phyloP scores from a whole-genome alignment of 2,888 invertebrate genomes.

The Corbicula japonica region DNA sequence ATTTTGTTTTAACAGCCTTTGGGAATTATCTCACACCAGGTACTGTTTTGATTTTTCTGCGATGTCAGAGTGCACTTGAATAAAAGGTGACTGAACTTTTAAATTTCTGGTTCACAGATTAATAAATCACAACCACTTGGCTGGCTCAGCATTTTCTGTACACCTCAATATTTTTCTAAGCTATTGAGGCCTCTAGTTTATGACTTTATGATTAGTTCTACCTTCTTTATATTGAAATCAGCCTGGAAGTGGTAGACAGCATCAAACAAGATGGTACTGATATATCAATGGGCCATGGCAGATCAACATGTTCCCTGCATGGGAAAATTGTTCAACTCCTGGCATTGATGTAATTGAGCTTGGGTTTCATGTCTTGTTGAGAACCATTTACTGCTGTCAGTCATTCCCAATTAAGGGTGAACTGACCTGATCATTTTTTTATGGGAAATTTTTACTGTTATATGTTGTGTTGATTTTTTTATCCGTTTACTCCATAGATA shows the following conservation, averaged over 20 bases:
- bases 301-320: slow-evolving; percentile 38
- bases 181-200: not conserved
- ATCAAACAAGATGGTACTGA: slow-evolving; percentile 29
- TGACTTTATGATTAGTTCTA: slow-evolving; percentile 7
- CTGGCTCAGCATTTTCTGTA: not conserved
- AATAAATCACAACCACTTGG: slow-evolving; percentile 13
- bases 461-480: no score
- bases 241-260: not conserved
- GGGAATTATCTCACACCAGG: no score
- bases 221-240: slow-evolving; percentile 18
- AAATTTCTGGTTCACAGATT: not conserved
- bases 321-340: slow-evolving; percentile 42
- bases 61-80: slow-evolving; percentile 13
- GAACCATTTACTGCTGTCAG: slow-evolving; percentile 23
- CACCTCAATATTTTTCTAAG: slow-evolving; percentile 20
- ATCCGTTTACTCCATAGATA: no score
- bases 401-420: slow-evolving; percentile 31
- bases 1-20: no score
- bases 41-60: no score
- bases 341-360: slow-evolving; percentile 49
- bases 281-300: slow-evolving; percentile 24
- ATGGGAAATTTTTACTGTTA: no score
- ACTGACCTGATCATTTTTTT: no score
- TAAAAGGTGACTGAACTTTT: not conserved
- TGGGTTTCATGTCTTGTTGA: slow-evolving; percentile 40